phyloP scores from a whole-genome alignment of 2,113 vertebrate genomes.

The Tetrao urogallus region DNA sequence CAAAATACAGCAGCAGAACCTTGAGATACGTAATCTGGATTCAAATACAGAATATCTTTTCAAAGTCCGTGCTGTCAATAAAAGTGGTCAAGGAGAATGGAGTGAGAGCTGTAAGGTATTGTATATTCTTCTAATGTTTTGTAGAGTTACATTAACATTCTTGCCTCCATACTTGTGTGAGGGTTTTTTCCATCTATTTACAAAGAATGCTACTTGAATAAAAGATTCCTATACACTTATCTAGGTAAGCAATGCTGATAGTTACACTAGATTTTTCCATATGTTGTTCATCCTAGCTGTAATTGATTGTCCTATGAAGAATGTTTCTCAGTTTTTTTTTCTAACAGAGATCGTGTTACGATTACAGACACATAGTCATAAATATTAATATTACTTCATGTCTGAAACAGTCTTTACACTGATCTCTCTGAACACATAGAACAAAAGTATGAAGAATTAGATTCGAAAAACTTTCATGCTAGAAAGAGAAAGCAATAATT shows the following conservation, averaged over 20 bases:
- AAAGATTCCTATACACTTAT: background rate
- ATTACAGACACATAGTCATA: background rate
- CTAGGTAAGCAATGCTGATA: background rate
- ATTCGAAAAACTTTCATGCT: background rate
- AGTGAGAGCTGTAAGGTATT: constrained; percentile 75
- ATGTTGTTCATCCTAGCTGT: background rate
- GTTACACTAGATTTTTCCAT: background rate
- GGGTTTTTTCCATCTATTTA: background rate
- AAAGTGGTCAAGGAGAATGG: constrained; percentile 61
- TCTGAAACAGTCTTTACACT: background rate
- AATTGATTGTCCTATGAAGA: background rate
- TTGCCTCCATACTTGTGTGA: background rate
- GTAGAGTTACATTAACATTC: background rate
- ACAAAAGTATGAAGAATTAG: background rate
- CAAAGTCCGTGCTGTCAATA: constrained; percentile 71
- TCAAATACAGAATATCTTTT: constrained; percentile 72
- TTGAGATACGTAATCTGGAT: constrained; percentile 68
- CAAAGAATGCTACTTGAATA: background rate
- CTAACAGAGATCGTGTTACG: background rate
- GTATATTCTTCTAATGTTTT: background rate
- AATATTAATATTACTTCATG: background rate
- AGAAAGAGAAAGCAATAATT: background rate
- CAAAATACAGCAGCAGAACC: constrained; percentile 67
- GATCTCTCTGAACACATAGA: background rate
- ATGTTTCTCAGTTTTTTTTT: background rate